These are phyloP conservation scores for Agrotis segetum DNA, from an alignment of 2,888 invertebrate genomes.

Conservation along the genomic window DNA sequence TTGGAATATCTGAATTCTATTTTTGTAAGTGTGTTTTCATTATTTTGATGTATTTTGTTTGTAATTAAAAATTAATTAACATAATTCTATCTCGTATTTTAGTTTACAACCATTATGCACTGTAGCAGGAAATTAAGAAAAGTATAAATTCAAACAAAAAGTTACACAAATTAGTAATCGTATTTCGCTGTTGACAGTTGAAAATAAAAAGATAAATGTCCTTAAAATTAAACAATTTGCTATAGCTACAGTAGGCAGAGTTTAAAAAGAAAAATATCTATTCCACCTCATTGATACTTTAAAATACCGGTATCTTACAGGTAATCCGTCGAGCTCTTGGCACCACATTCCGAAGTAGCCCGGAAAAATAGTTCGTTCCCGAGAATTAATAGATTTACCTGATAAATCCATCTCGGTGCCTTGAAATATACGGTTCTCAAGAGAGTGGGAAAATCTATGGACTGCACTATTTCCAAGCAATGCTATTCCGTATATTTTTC, in stretches of 20 bases:
- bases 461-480: conserved; percentile 45
- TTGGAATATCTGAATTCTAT: conserved; percentile 29
- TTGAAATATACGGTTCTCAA: conserved; percentile 41
- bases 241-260: too few relatives aligned
- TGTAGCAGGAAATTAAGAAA: too few relatives aligned
- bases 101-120: too few relatives aligned
- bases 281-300: background rate
- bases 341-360: background rate
- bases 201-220: too few relatives aligned
- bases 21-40: too few relatives aligned
- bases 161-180: too few relatives aligned
- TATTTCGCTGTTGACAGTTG: too few relatives aligned
- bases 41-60: too few relatives aligned
- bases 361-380: conserved; percentile 31
- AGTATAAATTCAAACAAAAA: too few relatives aligned
- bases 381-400: conserved; percentile 54
- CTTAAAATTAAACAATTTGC: background rate
- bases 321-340: conserved; percentile 23
- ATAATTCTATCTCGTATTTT: too few relatives aligned
- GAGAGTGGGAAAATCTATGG: conserved; percentile 29
- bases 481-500: conserved; percentile 26
- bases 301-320: background rate
- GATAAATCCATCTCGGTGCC: conserved; percentile 43
- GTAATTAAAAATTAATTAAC: too few relatives aligned
- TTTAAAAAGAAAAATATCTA: background rate